phyloP scores from a whole-genome alignment of 2,888 invertebrate species.

The Acleris cristana region DNA sequence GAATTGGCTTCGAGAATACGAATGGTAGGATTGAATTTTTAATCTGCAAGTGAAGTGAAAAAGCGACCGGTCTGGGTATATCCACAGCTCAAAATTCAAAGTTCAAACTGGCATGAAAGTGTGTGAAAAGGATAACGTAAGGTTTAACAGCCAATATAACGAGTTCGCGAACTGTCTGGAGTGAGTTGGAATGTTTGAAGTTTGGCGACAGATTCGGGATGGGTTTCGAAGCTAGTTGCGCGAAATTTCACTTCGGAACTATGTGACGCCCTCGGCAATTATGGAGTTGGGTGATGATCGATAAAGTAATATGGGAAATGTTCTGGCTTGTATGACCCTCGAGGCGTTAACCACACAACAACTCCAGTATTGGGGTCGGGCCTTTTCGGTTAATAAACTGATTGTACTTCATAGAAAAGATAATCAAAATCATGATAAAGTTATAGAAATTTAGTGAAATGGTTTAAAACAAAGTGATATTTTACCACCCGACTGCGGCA shows the following conservation, averaged over 20 bases:
- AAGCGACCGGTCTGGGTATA: too few relatives aligned
- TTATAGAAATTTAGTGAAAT: too few relatives aligned
- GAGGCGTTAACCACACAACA: conserved; percentile 10
- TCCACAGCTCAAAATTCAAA: neutral
- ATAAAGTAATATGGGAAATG: conserved; percentile 38
- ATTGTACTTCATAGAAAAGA: neutral
- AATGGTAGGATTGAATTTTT: too few relatives aligned
- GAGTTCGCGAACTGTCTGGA: conserved; percentile 59
- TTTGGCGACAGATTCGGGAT: conserved; percentile 61
- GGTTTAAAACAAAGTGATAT: too few relatives aligned
- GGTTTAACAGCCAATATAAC: conserved; percentile 59
- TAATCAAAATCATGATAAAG: too few relatives aligned
- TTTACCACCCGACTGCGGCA: too few relatives aligned
- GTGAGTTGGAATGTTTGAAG: conserved; percentile 58
- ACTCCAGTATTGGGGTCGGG: conserved; percentile 6
- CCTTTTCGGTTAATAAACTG: neutral
- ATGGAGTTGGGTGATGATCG: conserved; percentile 46
- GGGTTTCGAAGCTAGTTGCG: conserved; percentile 49
- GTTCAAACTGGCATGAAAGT: conserved; percentile 38
- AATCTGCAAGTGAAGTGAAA: too few relatives aligned
- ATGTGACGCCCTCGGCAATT: conserved; percentile 48
- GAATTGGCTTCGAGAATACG: too few relatives aligned
- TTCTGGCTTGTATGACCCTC: conserved; percentile 7
- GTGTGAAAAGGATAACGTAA: conserved; percentile 50
- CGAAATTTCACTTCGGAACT: conserved; percentile 54